Evolutionary conservation across 1,140 invertebrate species (phyloP).

Genomic region (Whitmania pigra): DNA sequence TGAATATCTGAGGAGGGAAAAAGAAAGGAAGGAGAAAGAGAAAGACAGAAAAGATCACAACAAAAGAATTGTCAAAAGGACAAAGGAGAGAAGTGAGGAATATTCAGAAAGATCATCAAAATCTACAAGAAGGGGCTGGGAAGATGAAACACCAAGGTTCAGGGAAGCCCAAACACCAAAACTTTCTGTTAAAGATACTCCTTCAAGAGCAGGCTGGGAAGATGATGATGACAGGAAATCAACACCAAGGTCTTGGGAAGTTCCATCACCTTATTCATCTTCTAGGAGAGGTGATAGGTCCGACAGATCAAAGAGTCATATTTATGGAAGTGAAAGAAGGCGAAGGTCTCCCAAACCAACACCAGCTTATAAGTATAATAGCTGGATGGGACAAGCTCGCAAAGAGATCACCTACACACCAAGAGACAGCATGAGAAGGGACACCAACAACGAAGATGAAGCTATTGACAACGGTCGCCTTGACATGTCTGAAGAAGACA

Average conservation of each 20-base stretch:
- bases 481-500: constrained; percentile 83
- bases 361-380: constrained; percentile 70
- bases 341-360: constrained; percentile 48
- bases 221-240: constrained; percentile 53
- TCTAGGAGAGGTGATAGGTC: constrained; percentile 42
- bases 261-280: constrained; percentile 61
- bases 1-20: constrained; percentile 59
- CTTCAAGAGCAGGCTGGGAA: constrained; percentile 67
- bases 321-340: constrained; percentile 27
- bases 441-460: background rate
- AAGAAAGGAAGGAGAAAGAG: constrained; percentile 44
- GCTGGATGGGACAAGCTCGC: constrained; percentile 53
- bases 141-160: background rate
- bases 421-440: constrained; percentile 27
- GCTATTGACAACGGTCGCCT: background rate
- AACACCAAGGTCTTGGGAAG: constrained; percentile 63
- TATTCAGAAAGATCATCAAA: constrained; percentile 9
- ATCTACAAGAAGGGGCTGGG: constrained; percentile 6
- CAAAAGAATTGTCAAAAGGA: constrained; percentile 31
- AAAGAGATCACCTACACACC: constrained; percentile 49
- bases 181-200: constrained; percentile 34
- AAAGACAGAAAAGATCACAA: constrained; percentile 39
- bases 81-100: constrained; percentile 34
- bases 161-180: background rate
- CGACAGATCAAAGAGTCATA: constrained; percentile 31